Base-by-base conservation (phyloP, 2,888 invertebrate species). In the Xylota segnis region DNA sequence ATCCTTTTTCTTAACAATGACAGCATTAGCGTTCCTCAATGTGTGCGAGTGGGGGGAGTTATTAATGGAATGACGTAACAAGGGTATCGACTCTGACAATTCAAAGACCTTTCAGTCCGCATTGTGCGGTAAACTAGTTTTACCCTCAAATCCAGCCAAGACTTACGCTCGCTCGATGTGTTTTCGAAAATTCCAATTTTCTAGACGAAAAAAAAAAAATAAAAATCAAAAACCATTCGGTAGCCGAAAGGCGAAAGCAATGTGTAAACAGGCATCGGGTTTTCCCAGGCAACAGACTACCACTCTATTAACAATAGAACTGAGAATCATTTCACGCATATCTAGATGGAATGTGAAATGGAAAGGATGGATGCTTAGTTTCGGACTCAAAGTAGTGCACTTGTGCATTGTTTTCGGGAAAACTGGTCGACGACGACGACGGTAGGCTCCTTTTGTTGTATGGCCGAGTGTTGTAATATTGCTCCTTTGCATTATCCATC, bases 11-110 rank as follows among this genome's bases (percentile, higher is more conserved):
- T 43, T 61, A 72, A 82, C 86, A 86, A 86, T 76, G 68, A 63
- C 61, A 86, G 74, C 50, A 75, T 81, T 75, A 71, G 68, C 29
- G 56, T 37, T 58, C 40, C 61, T n/a, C 54, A 23, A 10, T 65
- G n/a, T 40, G 10, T 18, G 23, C 70, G 72, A 61, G 61, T 66
- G 72, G 58, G 65, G 66, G 32, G 56, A 75, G 61, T 82, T 86
- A 82, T 82, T 77, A 86, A 86, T 86, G 86, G 63, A 86, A 61
- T 86, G 76, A 82, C 82, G 68, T 82, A 86, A 81, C 81, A 68
- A 76, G 81, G 84, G 84, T 86, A 81, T 61, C 70, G 37, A 56
- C 37, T 68, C 56, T 23, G 47, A 50, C 58, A 52, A 58, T 52
- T 66, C 18, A 56, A 45, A 75, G 70, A 40, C 47, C 65, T 14